phyloP scores from a whole-genome alignment of 2,797 vertebrate species.

The Neosilurus hyrtlii region DNA sequence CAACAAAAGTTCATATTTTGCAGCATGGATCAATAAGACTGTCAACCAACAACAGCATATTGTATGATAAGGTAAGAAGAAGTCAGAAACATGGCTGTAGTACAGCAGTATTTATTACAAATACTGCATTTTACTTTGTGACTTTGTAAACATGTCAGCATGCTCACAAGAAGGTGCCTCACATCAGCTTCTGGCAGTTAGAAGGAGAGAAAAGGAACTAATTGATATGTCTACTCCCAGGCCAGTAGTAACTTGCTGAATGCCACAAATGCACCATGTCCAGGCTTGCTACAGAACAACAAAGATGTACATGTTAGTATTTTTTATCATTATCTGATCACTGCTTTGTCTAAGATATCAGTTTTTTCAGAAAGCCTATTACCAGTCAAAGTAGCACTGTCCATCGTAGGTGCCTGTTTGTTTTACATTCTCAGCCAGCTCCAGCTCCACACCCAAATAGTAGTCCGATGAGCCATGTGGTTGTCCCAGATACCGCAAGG shows the following conservation, averaged over 20 bases:
- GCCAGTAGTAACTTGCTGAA: constrained; percentile 76
- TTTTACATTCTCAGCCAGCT: constrained; percentile 61
- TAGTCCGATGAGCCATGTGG: constrained; percentile 71
- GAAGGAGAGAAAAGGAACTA: not conserved
- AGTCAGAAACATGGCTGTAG: not conserved
- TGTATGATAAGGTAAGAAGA: not conserved
- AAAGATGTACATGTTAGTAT: not conserved
- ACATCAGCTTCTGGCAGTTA: not conserved
- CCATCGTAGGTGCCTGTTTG: constrained; percentile 65
- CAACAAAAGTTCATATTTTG: not conserved
- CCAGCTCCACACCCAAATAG: constrained; percentile 74
- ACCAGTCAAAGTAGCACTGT: constrained; percentile 74
- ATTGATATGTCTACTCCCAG: constrained; percentile 66
- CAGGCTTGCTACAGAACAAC: constrained; percentile 65
- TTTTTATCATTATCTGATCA: not conserved
- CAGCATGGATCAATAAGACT: too few relatives aligned
- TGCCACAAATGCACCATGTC: constrained; percentile 70
- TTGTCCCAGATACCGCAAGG: constrained; percentile 68
- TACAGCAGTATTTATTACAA: not conserved
- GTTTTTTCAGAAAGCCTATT: constrained; percentile 44
- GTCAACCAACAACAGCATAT: not conserved
- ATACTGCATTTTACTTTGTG: not conserved
- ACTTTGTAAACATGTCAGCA: not conserved
- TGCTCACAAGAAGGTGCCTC: not conserved
- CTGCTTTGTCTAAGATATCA: not conserved